Conservation (phyloP, 2,888 invertebrate genomes). For the Phymatocera aterrima region DNA sequence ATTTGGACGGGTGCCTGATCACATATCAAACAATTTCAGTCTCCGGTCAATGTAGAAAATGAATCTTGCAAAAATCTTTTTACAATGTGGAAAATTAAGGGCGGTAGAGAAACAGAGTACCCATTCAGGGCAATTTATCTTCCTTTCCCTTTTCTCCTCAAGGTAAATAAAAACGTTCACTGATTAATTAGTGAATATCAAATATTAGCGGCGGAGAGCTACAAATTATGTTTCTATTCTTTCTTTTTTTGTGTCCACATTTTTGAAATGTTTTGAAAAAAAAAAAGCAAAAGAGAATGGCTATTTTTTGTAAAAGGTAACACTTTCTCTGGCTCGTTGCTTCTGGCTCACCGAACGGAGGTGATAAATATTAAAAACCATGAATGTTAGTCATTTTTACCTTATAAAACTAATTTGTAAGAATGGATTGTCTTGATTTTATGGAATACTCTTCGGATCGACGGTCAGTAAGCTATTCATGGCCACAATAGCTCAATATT, state of each 20-base stretch:
- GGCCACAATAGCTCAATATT: slow-evolving; percentile 89
- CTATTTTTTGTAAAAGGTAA: too few relatives aligned
- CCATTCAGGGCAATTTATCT: too few relatives aligned
- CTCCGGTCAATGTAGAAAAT: slow-evolving; percentile 57
- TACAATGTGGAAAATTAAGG: slow-evolving; percentile 30
- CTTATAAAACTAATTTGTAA: slow-evolving; percentile 55
- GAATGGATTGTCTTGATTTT: slow-evolving; percentile 52
- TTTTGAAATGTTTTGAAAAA: too few relatives aligned
- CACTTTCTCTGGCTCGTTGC: not conserved
- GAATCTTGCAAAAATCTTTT: slow-evolving; percentile 48
- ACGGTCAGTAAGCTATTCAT: slow-evolving; percentile 65
- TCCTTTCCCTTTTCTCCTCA: too few relatives aligned
- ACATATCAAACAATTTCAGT: slow-evolving; percentile 63
- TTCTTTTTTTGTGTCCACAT: too few relatives aligned
- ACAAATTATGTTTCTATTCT: too few relatives aligned
- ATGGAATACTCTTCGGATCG: slow-evolving; percentile 1
- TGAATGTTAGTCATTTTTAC: slow-evolving; percentile 47
- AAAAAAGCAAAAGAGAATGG: too few relatives aligned
- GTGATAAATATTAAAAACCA: not conserved
- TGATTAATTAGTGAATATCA: too few relatives aligned
- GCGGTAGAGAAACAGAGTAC: not conserved
- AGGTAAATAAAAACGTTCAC: too few relatives aligned
- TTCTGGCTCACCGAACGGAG: not conserved
- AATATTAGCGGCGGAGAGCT: too few relatives aligned
- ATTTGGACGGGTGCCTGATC: slow-evolving; percentile 64